phyloP scores from a whole-genome alignment of 2,888 invertebrate species.

The Caenorhabditis sp. region DNA sequence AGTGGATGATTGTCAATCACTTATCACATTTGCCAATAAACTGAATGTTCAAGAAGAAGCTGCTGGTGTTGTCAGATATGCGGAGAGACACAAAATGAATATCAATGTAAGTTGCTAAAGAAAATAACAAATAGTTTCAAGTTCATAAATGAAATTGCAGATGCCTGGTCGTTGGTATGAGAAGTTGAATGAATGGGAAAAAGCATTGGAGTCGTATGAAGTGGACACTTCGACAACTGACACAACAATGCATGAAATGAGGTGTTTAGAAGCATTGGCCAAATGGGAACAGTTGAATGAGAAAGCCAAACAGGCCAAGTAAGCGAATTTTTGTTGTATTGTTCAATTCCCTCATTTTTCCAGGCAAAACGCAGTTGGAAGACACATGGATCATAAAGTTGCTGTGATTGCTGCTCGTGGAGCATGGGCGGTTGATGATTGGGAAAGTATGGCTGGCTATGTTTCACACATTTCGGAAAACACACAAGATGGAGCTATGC shows the following conservation, averaged over 20 bases:
- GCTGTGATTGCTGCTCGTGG: slow-evolving; percentile 89
- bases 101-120: slow-evolving; percentile 21
- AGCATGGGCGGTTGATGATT: slow-evolving; percentile 92
- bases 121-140: not conserved
- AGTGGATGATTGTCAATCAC: slow-evolving; percentile 44
- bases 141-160: slow-evolving; percentile 10
- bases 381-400: slow-evolving; percentile 75
- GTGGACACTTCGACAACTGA: slow-evolving; percentile 73
- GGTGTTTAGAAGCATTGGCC: slow-evolving; percentile 93
- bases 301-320: slow-evolving; percentile 26
- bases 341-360: not conserved
- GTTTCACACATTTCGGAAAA: slow-evolving; percentile 83
- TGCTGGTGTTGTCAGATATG: slow-evolving; percentile 86
- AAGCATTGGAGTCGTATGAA: slow-evolving; percentile 87
- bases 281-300: slow-evolving; percentile 80
- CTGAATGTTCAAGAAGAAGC: slow-evolving; percentile 97
- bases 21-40: slow-evolving; percentile 87
- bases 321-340: too few relatives aligned
- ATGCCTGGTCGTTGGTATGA: slow-evolving; percentile 93
- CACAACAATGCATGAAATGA: slow-evolving; percentile 88
- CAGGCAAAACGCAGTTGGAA: not conserved
- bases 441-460: slow-evolving; percentile 91
- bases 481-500: slow-evolving; percentile 93
- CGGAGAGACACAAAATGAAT: slow-evolving; percentile 71
- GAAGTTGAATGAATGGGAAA: slow-evolving; percentile 97